These are phyloP conservation scores for Pentalonia nigronervosa DNA, from an alignment of 1,140 invertebrate species.

Conservation along the genomic window DNA sequence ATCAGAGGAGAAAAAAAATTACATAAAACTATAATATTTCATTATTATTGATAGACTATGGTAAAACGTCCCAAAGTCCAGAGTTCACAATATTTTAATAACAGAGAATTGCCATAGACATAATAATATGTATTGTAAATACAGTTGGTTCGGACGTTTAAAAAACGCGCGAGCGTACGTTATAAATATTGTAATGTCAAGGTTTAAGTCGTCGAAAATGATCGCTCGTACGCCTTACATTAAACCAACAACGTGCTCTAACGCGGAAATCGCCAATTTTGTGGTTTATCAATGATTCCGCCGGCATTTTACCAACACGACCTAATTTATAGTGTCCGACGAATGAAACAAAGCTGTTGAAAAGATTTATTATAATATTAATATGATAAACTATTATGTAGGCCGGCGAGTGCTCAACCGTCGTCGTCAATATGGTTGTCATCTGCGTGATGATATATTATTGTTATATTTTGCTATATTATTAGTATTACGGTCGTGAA, in stretches of 20 bases:
- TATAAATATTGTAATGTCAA: not conserved
- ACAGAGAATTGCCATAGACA: not conserved
- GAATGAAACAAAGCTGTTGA: not conserved
- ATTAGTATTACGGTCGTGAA: not conserved
- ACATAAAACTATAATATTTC: not conserved
- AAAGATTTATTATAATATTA: not conserved
- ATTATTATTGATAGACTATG: not conserved
- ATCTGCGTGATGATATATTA: not conserved
- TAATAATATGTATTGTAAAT: not conserved
- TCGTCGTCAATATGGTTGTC: not conserved
- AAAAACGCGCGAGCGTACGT: not conserved
- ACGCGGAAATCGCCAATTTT: not conserved
- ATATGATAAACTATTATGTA: not conserved
- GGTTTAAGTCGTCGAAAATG: not conserved
- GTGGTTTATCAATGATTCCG: not conserved
- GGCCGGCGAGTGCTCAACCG: not conserved
- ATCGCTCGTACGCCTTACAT: no score
- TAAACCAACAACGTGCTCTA: not conserved
- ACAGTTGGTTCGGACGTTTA: not conserved
- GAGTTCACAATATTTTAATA: not conserved
- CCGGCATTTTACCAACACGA: not conserved
- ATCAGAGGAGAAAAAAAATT: not conserved
- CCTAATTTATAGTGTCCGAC: not conserved
- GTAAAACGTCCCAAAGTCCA: not conserved
- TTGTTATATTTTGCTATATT: not conserved